A percentile compares a stretch with the other conserved stretches of the same genome.
These are phyloP conservation scores for Cromileptes altivelis DNA, from an alignment of 2,113 vertebrate species.

Conservation along the genomic window DNA sequence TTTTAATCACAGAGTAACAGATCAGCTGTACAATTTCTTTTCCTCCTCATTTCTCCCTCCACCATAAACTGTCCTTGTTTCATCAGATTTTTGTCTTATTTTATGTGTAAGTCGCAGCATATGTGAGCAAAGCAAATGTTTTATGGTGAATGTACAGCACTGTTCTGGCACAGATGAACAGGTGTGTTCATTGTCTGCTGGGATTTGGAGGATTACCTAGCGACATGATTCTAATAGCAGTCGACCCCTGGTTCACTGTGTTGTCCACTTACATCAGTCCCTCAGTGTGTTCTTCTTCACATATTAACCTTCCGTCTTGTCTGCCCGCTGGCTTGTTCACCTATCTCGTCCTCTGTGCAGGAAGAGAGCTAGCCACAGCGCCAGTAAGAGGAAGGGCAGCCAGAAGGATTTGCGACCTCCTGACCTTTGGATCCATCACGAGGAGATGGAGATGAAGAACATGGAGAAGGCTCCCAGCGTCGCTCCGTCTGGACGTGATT, in stretches of 20 bases:
- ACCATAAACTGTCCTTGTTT: not conserved
- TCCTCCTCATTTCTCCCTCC: not conserved
- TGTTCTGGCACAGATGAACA: not conserved
- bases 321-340: not conserved
- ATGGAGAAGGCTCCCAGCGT: slow-evolving; percentile 91
- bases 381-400: slow-evolving; percentile 92
- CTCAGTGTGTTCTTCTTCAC: not conserved
- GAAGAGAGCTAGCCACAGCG: slow-evolving; percentile 90
- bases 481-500: slow-evolving; percentile 86
- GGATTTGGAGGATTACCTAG: not conserved
- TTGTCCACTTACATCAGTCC: not conserved
- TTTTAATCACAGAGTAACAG: not conserved
- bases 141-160: not conserved
- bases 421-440: slow-evolving; percentile 97
- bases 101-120: not conserved
- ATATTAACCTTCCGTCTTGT: not conserved
- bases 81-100: no score
- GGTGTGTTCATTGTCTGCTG: not conserved
- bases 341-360: slow-evolving; percentile 68
- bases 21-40: not conserved
- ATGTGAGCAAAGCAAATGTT: not conserved
- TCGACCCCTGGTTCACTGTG: not conserved
- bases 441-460: slow-evolving; percentile 98
- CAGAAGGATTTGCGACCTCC: slow-evolving; percentile 95
- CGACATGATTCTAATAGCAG: not conserved